Evolutionary conservation across 2,888 invertebrate genomes (phyloP).

Genomic region (Oscheius sp.): DNA sequence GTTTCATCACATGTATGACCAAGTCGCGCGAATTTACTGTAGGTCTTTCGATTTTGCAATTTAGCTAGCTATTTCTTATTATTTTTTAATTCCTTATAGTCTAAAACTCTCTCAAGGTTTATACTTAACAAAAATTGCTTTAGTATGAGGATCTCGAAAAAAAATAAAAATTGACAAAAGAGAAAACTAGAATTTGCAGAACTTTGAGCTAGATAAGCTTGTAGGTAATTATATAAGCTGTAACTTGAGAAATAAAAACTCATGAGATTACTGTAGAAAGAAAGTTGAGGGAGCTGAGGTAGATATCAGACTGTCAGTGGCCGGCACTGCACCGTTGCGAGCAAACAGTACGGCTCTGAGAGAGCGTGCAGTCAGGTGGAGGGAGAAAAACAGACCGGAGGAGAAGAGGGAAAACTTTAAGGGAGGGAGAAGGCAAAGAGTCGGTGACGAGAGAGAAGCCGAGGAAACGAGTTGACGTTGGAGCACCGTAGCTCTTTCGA

Average conservation of each 20-base stretch:
- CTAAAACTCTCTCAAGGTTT: background rate
- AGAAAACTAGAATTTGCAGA: no score
- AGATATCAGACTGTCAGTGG: constrained; percentile 29
- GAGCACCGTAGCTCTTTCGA: constrained; percentile 28
- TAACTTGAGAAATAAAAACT: background rate
- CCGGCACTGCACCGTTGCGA: constrained; percentile 28
- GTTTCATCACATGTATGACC: no score
- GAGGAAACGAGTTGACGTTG: constrained; percentile 29
- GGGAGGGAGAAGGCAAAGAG: background rate
- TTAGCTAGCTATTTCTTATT: no score
- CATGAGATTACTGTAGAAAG: constrained; percentile 10
- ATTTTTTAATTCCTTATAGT: no score
- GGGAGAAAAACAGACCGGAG: constrained; percentile 7
- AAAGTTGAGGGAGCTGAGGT: constrained; percentile 21
- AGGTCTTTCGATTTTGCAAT: no score
- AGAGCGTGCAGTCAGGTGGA: constrained; percentile 9
- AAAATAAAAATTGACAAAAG: no score
- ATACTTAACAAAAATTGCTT: background rate
- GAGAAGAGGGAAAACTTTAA: constrained; percentile 11
- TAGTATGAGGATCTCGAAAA: no score
- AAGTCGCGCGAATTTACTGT: no score
- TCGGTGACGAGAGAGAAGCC: constrained; percentile 21
- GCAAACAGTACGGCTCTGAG: constrained; percentile 30
- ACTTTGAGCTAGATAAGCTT: no score
- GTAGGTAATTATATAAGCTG: background rate